Evolutionary conservation across 2,797 vertebrate species (phyloP).

Genomic region (Muscicapa comitata): DNA sequence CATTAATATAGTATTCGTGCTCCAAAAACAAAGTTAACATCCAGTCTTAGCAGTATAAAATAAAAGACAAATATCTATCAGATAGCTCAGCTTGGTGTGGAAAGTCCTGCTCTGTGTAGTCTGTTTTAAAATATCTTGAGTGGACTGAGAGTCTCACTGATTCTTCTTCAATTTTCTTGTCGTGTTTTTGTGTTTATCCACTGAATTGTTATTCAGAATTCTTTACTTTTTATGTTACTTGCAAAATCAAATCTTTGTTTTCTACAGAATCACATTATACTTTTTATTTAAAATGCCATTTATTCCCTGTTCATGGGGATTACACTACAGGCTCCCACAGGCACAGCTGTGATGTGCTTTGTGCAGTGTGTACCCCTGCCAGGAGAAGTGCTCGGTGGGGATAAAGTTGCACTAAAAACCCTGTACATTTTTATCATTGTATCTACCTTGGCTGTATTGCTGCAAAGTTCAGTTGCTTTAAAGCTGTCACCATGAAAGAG

Average conservation of each 20-base stretch:
- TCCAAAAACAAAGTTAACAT: not conserved
- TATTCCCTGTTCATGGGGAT: not conserved
- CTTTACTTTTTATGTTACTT: not conserved
- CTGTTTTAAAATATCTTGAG: not conserved
- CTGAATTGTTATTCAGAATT: not conserved
- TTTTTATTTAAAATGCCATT: not conserved
- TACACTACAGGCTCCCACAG: not conserved
- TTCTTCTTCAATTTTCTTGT: not conserved
- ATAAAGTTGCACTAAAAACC: not conserved
- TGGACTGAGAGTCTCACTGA: not conserved
- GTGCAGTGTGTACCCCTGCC: accelerated
- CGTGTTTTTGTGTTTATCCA: not conserved
- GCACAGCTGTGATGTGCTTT: not conserved
- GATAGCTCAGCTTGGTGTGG: not conserved
- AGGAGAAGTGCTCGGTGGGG: not conserved
- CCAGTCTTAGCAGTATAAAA: not conserved
- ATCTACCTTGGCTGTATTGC: not conserved
- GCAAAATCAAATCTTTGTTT: not conserved
- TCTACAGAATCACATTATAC: not conserved
- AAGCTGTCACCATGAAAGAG: not conserved
- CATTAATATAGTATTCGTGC: not conserved
- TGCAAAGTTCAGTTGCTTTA: not conserved
- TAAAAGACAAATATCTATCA: not conserved
- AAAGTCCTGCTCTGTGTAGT: not conserved
- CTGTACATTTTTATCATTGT: accelerated